A percentile compares a stretch with the other conserved stretches of the same genome.
Conservation (phyloP, 2,888 invertebrate species). For the Kryphioiulus occultus region DNA sequence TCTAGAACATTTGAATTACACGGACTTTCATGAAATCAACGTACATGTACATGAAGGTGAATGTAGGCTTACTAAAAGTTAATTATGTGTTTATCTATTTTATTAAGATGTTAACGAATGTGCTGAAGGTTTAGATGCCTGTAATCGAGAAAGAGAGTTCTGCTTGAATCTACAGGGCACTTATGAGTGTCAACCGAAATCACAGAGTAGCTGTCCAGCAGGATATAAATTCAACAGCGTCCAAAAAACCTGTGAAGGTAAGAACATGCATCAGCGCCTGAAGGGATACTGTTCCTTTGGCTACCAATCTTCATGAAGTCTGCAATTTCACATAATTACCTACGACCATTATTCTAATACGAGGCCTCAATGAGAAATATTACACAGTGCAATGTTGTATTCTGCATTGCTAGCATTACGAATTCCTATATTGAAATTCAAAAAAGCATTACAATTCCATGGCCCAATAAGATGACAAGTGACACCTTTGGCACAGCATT, state of each 20-base stretch:
- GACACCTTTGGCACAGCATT: background rate
- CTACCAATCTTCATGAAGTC: no score
- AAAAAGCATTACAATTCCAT: background rate
- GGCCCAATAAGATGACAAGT: background rate
- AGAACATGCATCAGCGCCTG: conserved; percentile 54
- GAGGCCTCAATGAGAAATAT: background rate
- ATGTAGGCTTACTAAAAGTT: background rate
- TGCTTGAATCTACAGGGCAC: conserved; percentile 66
- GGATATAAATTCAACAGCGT: conserved; percentile 60
- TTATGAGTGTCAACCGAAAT: conserved; percentile 71
- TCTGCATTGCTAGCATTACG: background rate
- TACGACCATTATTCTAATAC: background rate
- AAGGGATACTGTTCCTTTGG: background rate
- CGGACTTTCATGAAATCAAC: no score
- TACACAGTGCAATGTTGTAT: background rate
- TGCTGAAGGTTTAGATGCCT: conserved; percentile 60
- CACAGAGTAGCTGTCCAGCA: conserved; percentile 59
- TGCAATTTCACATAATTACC: background rate
- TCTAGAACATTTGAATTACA: background rate
- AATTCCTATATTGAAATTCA: background rate
- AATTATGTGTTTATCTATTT: conserved; percentile 42
- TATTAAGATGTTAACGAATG: conserved; percentile 61
- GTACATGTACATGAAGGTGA: no score
- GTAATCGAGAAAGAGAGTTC: conserved; percentile 59
- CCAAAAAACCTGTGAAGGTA: conserved; percentile 58